A percentile compares a stretch with the other conserved stretches of the same genome.
Evolutionary conservation across 2,888 invertebrate species (phyloP).

Genomic region (Autographa pulchrina): DNA sequence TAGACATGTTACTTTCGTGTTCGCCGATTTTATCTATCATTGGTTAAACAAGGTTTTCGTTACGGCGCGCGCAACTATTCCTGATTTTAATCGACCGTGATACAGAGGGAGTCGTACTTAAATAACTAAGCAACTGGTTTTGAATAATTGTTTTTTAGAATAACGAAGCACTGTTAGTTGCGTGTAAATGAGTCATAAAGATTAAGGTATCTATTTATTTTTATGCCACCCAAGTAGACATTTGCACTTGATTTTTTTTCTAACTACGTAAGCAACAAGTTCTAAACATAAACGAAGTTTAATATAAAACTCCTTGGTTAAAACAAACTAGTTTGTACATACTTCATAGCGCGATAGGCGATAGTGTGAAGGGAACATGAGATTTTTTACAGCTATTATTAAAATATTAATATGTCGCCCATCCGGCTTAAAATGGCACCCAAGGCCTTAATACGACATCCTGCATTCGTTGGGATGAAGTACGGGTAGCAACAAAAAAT

Average conservation of each 20-base stretch:
- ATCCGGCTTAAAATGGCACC: slow-evolving; percentile 64
- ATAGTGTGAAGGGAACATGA: slow-evolving; percentile 39
- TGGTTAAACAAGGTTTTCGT: slow-evolving; percentile 63
- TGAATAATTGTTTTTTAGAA: slow-evolving; percentile 33
- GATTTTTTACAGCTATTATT: slow-evolving; percentile 56
- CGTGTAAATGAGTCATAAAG: slow-evolving; percentile 5
- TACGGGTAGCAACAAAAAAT: background rate
- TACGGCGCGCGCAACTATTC: slow-evolving; percentile 47
- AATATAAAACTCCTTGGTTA: background rate
- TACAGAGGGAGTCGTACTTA: slow-evolving; percentile 35
- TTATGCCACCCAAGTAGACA: background rate
- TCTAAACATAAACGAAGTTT: background rate
- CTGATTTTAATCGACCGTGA: slow-evolving; percentile 50
- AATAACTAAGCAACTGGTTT: slow-evolving; percentile 31
- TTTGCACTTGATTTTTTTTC: background rate
- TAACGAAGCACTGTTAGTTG: slow-evolving; percentile 18
- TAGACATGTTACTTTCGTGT: slow-evolving; percentile 57
- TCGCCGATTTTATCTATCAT: slow-evolving; percentile 63
- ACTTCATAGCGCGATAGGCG: slow-evolving; percentile 18
- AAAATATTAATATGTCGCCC: slow-evolving; percentile 64
- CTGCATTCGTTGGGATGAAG: slow-evolving; percentile 49
- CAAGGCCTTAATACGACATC: slow-evolving; percentile 62
- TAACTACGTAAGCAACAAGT: background rate
- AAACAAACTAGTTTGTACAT: slow-evolving; percentile 18
- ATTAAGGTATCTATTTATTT: background rate